Base-by-base conservation (phyloP, 2,797 vertebrate genomes). In the Podarcis lilfordi region DNA sequence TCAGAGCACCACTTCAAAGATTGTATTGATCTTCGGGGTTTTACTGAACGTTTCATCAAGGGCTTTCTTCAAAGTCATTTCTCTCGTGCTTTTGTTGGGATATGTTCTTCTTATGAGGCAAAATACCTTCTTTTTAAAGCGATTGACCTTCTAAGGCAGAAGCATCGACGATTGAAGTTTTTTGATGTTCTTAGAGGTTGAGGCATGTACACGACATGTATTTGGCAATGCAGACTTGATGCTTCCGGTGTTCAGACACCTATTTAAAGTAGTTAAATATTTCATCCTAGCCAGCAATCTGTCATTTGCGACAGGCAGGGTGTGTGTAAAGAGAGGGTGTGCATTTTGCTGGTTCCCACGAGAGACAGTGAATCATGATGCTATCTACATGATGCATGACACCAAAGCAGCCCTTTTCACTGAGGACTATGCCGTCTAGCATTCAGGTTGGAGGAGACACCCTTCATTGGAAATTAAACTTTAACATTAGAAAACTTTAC, bases 1-100 rank as follows among this genome's bases (percentile, higher is more conserved):
- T 95, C 83, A 93, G 89, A 94, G 88, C 86, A 91, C 72, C 90
- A 91, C 88, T 95, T 96, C 91, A 95, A 94, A 95, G 90, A 69
- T 90, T 91, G 89, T 94, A 94, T 95, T 95, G 94, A 96, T 95
- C 94, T 93, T 79, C 4, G 11, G 0, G 89, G 92, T 92, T 94
- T 84, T 88, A 90, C 87, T 91, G 89, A 91, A 90, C 89, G 55
- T 91, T 95, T 95, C 78, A 13, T 95, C 89, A 92, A 86, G 87
- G 75, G 87, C 80, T 91, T 95, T 91, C 86, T 89, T 72, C 80
- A 79, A 90, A 89, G 78, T 91, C 89, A 76, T 89, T 91, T 90
- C 86, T 92, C 90, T 79, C 81, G 77, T 72, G 75, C 35, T 92
- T 92, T 74, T 90, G 80, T 45, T 92, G 86, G 91, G 89, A 84